Conservation (phyloP, 2,888 invertebrate genomes). For the Heliconius aoede region DNA sequence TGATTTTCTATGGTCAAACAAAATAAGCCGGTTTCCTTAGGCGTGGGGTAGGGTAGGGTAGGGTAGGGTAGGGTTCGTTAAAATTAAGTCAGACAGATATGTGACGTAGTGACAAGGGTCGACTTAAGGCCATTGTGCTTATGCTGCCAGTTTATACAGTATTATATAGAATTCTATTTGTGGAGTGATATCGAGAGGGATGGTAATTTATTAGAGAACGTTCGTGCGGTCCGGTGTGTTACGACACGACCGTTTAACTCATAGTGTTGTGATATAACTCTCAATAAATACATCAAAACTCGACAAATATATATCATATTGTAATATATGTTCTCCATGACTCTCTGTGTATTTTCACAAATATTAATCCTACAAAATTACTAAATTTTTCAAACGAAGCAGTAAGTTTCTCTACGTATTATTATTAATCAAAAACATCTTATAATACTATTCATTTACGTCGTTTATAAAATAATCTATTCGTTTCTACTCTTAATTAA, state of each 20-base stretch:
- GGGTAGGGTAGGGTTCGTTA: slow-evolving; percentile 58
- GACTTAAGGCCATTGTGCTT: slow-evolving; percentile 57
- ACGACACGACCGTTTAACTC: background rate
- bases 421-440: too few relatives aligned
- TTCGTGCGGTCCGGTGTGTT: slow-evolving; percentile 17
- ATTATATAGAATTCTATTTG: slow-evolving; percentile 44
- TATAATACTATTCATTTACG: background rate
- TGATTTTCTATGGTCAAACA: slow-evolving; percentile 50
- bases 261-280: background rate
- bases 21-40: slow-evolving; percentile 55
- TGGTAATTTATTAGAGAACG: slow-evolving; percentile 41
- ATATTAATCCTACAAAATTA: too few relatives aligned
- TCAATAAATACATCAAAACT: background rate
- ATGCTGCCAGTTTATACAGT: slow-evolving; percentile 46
- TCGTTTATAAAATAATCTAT: background rate
- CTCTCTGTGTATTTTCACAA: background rate
- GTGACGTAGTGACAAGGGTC: slow-evolving; percentile 78
- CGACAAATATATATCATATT: too few relatives aligned
- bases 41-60: slow-evolving; percentile 54
- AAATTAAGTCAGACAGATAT: slow-evolving; percentile 76
- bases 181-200: slow-evolving; percentile 43
- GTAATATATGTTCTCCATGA: background rate
- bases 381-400: too few relatives aligned
- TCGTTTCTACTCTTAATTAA: background rate
- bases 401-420: too few relatives aligned